A percentile compares a stretch with the other conserved stretches of the same genome.
Evolutionary conservation across 2,888 invertebrate genomes (phyloP).

Genomic region (Hirtodrosophila alboralis): DNA sequence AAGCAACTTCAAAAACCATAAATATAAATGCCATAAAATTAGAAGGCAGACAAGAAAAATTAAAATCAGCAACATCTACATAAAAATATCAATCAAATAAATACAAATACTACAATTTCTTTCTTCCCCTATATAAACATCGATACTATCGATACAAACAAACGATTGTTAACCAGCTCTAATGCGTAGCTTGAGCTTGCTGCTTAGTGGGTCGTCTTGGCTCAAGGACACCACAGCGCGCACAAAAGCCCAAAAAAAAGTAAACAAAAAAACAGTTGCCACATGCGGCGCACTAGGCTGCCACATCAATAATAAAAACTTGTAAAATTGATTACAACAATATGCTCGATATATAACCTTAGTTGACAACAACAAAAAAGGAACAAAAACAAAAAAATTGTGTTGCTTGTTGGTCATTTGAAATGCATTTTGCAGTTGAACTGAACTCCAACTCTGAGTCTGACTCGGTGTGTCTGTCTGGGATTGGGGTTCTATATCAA

Average conservation of each 20-base stretch:
- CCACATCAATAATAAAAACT: conserved; percentile 66
- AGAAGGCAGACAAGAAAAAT: no score
- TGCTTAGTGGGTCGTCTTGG: conserved; percentile 48
- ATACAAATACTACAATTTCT: no score
- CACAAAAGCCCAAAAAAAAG: conserved; percentile 24
- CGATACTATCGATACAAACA: no score
- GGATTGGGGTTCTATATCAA: conserved; percentile 62
- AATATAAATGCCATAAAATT: no score
- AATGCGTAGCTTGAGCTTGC: background rate
- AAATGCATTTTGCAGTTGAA: conserved; percentile 47
- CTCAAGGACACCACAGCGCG: conserved; percentile 49
- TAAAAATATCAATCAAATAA: no score
- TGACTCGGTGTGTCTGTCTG: conserved; percentile 3
- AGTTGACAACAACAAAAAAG: no score
- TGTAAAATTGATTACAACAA: conserved; percentile 76
- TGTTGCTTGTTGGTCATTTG: conserved; percentile 44
- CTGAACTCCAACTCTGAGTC: conserved; percentile 17
- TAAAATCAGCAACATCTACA: no score
- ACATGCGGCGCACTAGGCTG: conserved; percentile 54
- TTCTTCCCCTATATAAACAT: no score
- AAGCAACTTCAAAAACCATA: no score
- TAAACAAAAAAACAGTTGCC: conserved; percentile 45
- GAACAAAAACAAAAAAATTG: conserved; percentile 9
- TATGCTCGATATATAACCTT: conserved; percentile 35
- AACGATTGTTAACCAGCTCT: no score